Conservation (phyloP, 2,888 invertebrate species). For the Petrolisthes manimaculis region DNA sequence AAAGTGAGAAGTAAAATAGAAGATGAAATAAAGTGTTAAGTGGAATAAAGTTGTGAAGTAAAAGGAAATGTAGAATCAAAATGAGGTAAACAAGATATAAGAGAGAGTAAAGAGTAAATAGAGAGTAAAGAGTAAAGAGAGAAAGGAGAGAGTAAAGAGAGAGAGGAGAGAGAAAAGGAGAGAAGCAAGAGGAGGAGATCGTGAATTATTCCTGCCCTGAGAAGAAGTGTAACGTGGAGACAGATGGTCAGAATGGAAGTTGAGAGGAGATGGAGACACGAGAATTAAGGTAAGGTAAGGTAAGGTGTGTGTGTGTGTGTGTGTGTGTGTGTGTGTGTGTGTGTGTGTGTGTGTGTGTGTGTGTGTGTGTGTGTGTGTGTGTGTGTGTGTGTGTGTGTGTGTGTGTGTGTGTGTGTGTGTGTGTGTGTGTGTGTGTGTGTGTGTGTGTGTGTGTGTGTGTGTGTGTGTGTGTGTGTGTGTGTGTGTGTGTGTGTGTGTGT, state of each 20-base stretch:
- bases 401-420: slow-evolving; percentile 29
- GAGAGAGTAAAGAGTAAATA: not conserved
- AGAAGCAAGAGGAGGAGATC: not conserved
- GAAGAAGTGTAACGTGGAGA: not conserved
- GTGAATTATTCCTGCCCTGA: not conserved
- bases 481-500: too few relatives aligned
- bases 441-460: too few relatives aligned
- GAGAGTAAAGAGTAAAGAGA: not conserved
- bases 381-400: slow-evolving; percentile 32
- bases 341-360: slow-evolving; percentile 33
- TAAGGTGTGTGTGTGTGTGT: not conserved
- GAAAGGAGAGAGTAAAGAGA: not conserved
- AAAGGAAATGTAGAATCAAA: not conserved
- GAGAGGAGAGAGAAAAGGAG: not conserved
- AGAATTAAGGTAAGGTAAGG: not conserved
- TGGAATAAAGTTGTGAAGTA: not conserved
- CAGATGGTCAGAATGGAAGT: not conserved
- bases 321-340: slow-evolving; percentile 14
- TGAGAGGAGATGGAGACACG: not conserved
- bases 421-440: not conserved
- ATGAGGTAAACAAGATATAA: not conserved
- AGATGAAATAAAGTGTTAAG: not conserved
- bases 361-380: slow-evolving; percentile 33
- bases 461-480: too few relatives aligned
- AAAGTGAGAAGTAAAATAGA: not conserved